Conservation (phyloP, 2,888 invertebrate genomes). For the Phalangium opilio region DNA sequence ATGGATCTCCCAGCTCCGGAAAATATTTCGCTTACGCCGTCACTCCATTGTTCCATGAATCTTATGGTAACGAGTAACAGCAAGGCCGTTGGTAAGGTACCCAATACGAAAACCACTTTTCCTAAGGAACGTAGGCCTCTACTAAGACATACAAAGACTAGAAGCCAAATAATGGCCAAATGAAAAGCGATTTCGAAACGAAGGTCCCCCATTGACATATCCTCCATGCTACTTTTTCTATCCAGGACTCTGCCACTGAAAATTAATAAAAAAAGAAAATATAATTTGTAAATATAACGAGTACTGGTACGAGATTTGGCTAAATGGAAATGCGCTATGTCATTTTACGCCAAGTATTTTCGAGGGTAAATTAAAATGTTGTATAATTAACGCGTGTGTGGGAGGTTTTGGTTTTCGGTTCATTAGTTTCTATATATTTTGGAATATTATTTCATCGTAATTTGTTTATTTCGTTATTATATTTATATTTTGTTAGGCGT, state of each 20-base stretch:
- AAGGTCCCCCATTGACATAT: slow-evolving; percentile 18
- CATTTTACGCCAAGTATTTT: no score
- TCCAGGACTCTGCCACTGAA: slow-evolving; percentile 62
- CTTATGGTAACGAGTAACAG: slow-evolving; percentile 39
- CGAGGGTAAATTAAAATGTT: no score
- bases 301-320: no score
- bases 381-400: no score
- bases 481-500: no score
- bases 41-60: slow-evolving; percentile 20
- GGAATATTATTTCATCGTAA: no score
- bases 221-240: slow-evolving; percentile 30
- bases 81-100: slow-evolving; percentile 58
- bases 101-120: slow-evolving; percentile 64
- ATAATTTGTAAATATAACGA: no score
- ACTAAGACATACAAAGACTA: slow-evolving; percentile 68
- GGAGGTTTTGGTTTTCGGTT: no score
- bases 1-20: slow-evolving; percentile 14
- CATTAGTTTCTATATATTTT: no score
- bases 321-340: no score
- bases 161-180: slow-evolving; percentile 67
- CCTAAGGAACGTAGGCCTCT: slow-evolving; percentile 57
- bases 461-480: no score
- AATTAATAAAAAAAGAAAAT: background rate
- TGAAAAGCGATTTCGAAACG: slow-evolving; percentile 74
- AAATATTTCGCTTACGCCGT: slow-evolving; percentile 17